These are phyloP conservation scores for Phymatocera aterrima DNA, from an alignment of 2,888 invertebrate species.

Conservation along the genomic window DNA sequence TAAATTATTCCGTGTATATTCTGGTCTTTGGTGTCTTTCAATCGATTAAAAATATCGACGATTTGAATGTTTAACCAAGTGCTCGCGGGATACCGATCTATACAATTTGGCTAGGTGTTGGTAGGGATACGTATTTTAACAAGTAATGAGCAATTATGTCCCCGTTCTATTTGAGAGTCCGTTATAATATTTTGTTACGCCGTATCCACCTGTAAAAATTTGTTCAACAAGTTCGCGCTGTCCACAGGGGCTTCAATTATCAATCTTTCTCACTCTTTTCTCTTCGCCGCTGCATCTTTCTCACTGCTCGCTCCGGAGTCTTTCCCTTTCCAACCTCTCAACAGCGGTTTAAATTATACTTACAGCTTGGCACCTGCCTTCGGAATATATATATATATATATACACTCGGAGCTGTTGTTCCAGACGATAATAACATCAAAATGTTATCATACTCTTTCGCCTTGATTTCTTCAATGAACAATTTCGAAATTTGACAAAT, in stretches of 20 bases:
- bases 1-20: background rate
- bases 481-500: background rate
- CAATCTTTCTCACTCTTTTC: background rate
- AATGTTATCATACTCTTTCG: too few relatives aligned
- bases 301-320: background rate
- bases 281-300: background rate
- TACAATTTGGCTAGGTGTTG: too few relatives aligned
- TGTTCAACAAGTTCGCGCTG: conserved; percentile 7
- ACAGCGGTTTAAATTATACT: background rate
- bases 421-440: too few relatives aligned
- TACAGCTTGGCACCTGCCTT: background rate
- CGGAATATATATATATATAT: background rate
- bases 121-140: background rate
- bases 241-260: background rate
- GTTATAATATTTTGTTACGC: background rate
- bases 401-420: background rate
- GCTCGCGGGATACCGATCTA: background rate
- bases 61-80: conserved; percentile 29
- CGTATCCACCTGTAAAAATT: conserved; percentile 30
- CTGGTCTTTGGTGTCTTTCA: background rate
- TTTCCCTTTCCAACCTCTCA: background rate
- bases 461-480: too few relatives aligned
- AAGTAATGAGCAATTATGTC: conserved; percentile 16
- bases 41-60: conserved; percentile 23
- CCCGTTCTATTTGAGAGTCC: background rate